Evolutionary conservation across 2,113 vertebrate species (phyloP), one percentile per base, ranked within the genome.

Genomic region (Oreochromis tanganicae): DNA sequence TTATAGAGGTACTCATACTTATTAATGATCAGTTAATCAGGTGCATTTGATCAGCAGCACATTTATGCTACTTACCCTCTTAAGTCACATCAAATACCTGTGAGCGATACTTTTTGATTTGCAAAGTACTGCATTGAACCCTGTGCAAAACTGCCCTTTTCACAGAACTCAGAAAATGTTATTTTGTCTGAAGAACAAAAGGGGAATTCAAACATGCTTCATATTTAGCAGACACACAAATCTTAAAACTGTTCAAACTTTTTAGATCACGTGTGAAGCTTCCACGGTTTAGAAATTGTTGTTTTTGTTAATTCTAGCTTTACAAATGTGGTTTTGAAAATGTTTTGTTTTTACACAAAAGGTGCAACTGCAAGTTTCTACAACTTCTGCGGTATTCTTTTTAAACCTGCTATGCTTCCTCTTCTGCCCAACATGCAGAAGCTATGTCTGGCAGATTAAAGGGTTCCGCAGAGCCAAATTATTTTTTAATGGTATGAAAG

Each of bases 401-500:
- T 91, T 87, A 57, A 50, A 63, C 38, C 32, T 52, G 80, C 41
- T 73, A n/a, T 1, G 7, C 57, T 68, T 87, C 78, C 84, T 82
- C 82, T 85, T 85, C 68, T 21, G 66, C 61, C 73, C 29, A 27
- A 46, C 88, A 43, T 81, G 79, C 90, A 71, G 89, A 54, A 89
- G 83, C 89, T 66, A 27, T 88, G 93, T 73, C 56, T 27, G 32
- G 78, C 89, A 93, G 88, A 95, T 93, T 90, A 88, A 91, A 92
- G 82, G 59, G 38, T 91, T 80, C 89, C 90, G 88, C 84, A 59
- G 85, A 94, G 88, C 86, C 85, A 93, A 93, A 95, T 94, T 80
- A 88, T 93, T 93, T 88, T 93, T 93, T 95, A 94, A 94, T 92
- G 86, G 87, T 86, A 95, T 85, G 85, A 92, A 89, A 92, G 91